Evolutionary conservation across 2,797 vertebrate genomes (phyloP), one percentile per base, ranked within the genome.

Genomic region (Lutjanus argentimaculatus): DNA sequence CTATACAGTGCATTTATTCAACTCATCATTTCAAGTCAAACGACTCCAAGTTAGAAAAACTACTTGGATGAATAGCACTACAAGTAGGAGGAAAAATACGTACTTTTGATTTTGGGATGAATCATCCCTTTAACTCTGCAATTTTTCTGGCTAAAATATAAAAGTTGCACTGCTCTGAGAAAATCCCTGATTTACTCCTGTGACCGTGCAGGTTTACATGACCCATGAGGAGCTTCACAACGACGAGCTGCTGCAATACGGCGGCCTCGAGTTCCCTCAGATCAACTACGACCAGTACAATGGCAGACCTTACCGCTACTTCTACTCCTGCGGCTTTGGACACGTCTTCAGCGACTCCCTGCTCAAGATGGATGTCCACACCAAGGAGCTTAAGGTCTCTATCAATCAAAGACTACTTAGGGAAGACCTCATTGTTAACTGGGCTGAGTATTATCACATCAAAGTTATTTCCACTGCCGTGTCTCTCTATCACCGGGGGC

Each of bases 201-300:
- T 52, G 43, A 70, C 52, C 42, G 49, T 57, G 0, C 90, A 99
- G 98, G 93, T 99, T 68, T 97, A 95, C 93, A 95, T 97, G 91
- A 96, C 92, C 11, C 95, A 97, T 6, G 98, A 99, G 90, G 95
- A 97, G 76, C 96, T 99, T 16, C 78, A 97, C 79, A 87, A 93
- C 0, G 95, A 97, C 7, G 91, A 95, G 30, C 94, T 98, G 89
- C 87, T 96, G 83, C 76, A 96, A 4, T 95, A 96, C 6, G 97
- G 97, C 2, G 97, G 97, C 16, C 77, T 98, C 21, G 97, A 99
- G 92, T 99, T 99, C 85, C 97, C 97, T 49, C 97, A 97, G 70
- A 99, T 99, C 88, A 98, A 99, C 89, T 99, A 99, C 46, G 67
- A 88, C 0, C 17, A 58, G 15, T 95, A 86, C 94, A 98, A 94